A percentile compares a stretch with the other conserved stretches of the same genome.
phyloP scores from a whole-genome alignment of 2,113 vertebrate species.

The Hippocampus barbouri region DNA sequence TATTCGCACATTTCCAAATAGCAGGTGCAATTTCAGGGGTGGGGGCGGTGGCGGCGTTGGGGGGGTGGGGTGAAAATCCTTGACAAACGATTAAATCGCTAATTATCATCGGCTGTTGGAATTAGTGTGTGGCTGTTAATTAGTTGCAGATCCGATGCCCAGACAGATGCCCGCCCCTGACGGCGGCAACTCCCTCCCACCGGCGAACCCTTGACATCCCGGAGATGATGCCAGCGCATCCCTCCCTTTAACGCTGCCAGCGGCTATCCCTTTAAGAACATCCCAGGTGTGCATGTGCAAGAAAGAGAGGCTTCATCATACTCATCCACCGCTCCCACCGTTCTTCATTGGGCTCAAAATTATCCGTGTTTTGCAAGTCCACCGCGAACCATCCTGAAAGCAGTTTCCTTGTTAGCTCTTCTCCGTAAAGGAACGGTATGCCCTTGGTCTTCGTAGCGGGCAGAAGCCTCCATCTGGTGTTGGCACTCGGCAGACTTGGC shows the following conservation, averaged over 20 bases:
- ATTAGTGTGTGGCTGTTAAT: constrained; percentile 73
- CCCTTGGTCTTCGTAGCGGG: constrained; percentile 22
- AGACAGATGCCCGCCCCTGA: constrained; percentile 68
- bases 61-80: constrained; percentile 54
- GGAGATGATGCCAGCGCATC: constrained; percentile 62
- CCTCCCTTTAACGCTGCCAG: constrained; percentile 53
- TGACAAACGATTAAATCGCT: constrained; percentile 74
- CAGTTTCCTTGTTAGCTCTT: constrained; percentile 34
- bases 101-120: constrained; percentile 75
- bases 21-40: constrained; percentile 57
- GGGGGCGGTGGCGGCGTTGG: constrained; percentile 13
- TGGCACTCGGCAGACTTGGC: constrained; percentile 51
- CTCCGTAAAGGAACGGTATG: constrained; percentile 23
- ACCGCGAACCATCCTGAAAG: constrained; percentile 26
- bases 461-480: constrained; percentile 31
- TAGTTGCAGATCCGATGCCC: constrained; percentile 70
- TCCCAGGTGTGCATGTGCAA: constrained; percentile 65
- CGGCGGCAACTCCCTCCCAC: constrained; percentile 56
- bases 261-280: constrained; percentile 66
- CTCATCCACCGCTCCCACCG: constrained; percentile 55
- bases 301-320: constrained; percentile 63
- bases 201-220: constrained; percentile 61
- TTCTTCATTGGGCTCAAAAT: constrained; percentile 60
- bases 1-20: constrained; percentile 67
- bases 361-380: constrained; percentile 23